Evolutionary conservation across 2,888 invertebrate genomes (phyloP).

Genomic region (Sphinx pinastri): DNA sequence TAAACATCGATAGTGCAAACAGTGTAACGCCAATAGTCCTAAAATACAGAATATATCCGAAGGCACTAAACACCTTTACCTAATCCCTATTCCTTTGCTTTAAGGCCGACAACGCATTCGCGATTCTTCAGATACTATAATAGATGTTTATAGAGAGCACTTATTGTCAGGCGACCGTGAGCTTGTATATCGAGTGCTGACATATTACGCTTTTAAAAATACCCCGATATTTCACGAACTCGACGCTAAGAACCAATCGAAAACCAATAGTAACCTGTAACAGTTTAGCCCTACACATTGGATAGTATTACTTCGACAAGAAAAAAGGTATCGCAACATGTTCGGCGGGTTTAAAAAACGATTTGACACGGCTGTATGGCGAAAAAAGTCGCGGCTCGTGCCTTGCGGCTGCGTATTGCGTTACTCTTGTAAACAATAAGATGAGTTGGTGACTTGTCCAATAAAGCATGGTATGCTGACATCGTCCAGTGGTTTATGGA

Average conservation of each 20-base stretch:
- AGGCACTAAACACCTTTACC: too few relatives aligned
- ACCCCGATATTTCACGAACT: not conserved
- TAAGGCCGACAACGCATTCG: too few relatives aligned
- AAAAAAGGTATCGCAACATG: slow-evolving; percentile 58
- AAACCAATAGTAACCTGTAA: slow-evolving; percentile 12
- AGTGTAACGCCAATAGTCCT: too few relatives aligned
- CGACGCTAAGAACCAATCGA: slow-evolving; percentile 4
- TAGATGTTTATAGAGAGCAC: too few relatives aligned
- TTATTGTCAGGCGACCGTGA: too few relatives aligned
- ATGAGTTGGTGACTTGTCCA: slow-evolving; percentile 4
- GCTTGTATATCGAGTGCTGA: too few relatives aligned
- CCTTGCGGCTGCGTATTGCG: slow-evolving; percentile 20
- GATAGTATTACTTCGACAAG: slow-evolving; percentile 58
- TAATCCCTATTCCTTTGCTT: too few relatives aligned
- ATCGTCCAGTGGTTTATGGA: not conserved
- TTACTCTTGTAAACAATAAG: slow-evolving; percentile 19
- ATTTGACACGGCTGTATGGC: slow-evolving; percentile 31
- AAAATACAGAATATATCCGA: too few relatives aligned
- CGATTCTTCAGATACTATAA: too few relatives aligned
- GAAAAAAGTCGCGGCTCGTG: slow-evolving; percentile 14
- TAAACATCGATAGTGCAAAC: too few relatives aligned
- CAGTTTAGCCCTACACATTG: slow-evolving; percentile 36
- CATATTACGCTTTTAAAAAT: too few relatives aligned
- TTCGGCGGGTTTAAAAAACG: slow-evolving; percentile 52
- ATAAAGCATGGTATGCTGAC: slow-evolving; percentile 6